phyloP scores from a whole-genome alignment of 2,888 invertebrate genomes.

The Amphimallon solstitiale region DNA sequence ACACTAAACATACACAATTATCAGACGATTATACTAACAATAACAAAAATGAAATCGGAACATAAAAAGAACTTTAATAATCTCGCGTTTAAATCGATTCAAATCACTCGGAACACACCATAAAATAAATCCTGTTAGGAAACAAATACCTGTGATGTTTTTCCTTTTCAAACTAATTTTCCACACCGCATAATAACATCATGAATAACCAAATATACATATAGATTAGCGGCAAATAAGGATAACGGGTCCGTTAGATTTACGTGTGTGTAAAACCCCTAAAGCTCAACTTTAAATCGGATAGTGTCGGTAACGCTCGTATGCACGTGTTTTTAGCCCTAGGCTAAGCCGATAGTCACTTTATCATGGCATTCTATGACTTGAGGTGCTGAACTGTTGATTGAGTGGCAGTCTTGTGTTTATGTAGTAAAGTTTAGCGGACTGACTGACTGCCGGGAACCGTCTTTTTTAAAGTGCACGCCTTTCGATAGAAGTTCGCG shows the following conservation, averaged over 20 bases:
- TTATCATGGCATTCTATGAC: slow-evolving; percentile 51
- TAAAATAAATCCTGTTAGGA: too few relatives aligned
- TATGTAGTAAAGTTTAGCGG: slow-evolving; percentile 35
- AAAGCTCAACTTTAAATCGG: slow-evolving; percentile 39
- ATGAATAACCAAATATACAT: too few relatives aligned
- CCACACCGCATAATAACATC: too few relatives aligned
- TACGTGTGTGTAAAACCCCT: slow-evolving; percentile 24
- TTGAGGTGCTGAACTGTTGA: slow-evolving; percentile 54
- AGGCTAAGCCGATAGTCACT: slow-evolving; percentile 50
- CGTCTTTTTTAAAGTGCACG: slow-evolving; percentile 19
- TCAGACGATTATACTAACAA: too few relatives aligned
- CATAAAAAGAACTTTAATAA: too few relatives aligned
- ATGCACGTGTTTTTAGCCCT: slow-evolving; percentile 52
- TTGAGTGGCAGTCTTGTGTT: slow-evolving; percentile 48
- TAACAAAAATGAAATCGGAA: too few relatives aligned
- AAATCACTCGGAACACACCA: too few relatives aligned
- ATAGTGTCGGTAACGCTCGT: slow-evolving; percentile 46
- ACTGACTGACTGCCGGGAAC: slow-evolving; percentile 23
- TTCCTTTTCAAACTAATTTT: too few relatives aligned
- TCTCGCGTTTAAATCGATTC: too few relatives aligned
- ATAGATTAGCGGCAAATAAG: slow-evolving; percentile 8
- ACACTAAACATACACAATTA: too few relatives aligned
- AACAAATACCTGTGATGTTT: too few relatives aligned
- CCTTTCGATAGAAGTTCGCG: slow-evolving; percentile 21
- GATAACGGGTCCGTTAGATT: slow-evolving; percentile 20